Evolutionary conservation across 2,888 invertebrate genomes (phyloP).

Genomic region (Fragum sueziense): DNA sequence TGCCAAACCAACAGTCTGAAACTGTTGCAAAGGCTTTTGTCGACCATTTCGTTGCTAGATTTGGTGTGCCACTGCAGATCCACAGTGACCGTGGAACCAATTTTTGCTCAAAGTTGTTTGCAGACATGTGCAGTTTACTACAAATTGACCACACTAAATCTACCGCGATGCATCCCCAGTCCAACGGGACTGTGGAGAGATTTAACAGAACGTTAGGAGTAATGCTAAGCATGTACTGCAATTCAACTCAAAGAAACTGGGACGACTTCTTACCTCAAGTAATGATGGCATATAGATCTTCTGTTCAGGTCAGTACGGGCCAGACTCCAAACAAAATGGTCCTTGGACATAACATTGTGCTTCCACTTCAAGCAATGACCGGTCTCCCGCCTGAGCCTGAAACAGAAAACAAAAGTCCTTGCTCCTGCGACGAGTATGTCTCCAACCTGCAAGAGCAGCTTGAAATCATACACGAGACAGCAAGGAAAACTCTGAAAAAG

Average conservation of each 20-base stretch:
- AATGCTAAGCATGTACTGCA: too few relatives aligned
- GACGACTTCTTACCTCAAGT: constrained; percentile 59
- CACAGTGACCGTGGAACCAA: too few relatives aligned
- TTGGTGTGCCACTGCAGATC: too few relatives aligned
- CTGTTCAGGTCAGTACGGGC: constrained; percentile 49
- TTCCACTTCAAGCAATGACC: too few relatives aligned
- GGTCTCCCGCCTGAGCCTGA: constrained; percentile 42
- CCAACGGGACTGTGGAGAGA: constrained; percentile 69
- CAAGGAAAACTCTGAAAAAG: constrained; percentile 13
- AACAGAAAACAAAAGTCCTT: too few relatives aligned
- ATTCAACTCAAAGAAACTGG: too few relatives aligned
- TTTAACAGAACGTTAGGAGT: constrained; percentile 67
- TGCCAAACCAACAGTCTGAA: constrained; percentile 49
- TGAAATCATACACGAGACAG: too few relatives aligned
- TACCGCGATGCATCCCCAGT: constrained; percentile 36
- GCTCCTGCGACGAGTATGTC: too few relatives aligned
- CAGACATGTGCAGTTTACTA: constrained; percentile 6
- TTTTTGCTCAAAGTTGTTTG: constrained; percentile 51
- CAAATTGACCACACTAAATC: too few relatives aligned
- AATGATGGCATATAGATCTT: constrained; percentile 62
- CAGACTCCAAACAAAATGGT: constrained; percentile 58
- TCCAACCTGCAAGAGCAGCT: too few relatives aligned
- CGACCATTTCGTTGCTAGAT: constrained; percentile 47
- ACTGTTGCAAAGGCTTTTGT: constrained; percentile 53
- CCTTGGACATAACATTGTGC: constrained; percentile 45